A percentile compares a stretch with the other conserved stretches of the same genome.
Conservation (phyloP, 2,113 vertebrate genomes). For the Anhinga rufa region DNA sequence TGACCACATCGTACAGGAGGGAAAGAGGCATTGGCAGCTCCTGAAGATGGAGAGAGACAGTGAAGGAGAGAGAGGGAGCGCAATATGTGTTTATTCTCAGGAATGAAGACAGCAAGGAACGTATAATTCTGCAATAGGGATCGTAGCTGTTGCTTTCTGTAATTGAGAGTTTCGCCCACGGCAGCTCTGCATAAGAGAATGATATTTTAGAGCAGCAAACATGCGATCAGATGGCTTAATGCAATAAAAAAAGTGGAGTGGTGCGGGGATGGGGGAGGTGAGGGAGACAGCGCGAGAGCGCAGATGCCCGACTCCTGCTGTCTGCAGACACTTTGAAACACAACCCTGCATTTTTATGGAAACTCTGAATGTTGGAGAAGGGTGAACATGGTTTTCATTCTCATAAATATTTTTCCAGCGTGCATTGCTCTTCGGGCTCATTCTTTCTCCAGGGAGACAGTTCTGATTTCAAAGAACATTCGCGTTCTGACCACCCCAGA, state of each 20-base stretch:
- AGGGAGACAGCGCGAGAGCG: background rate
- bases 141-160: background rate
- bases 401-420: slow-evolving; percentile 55
- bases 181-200: background rate
- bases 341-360: slow-evolving; percentile 53
- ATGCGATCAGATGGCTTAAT: background rate
- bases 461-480: slow-evolving; percentile 55
- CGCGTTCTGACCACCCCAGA: background rate
- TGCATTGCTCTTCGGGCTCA: slow-evolving; percentile 22
- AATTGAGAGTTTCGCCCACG: background rate
- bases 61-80: background rate
- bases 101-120: background rate
- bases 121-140: background rate
- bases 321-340: slow-evolving; percentile 47
- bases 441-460: slow-evolving; percentile 44
- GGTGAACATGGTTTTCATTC: slow-evolving; percentile 59
- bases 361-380: slow-evolving; percentile 63
- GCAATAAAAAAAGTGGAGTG: background rate
- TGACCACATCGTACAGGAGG: background rate
- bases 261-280: background rate
- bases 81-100: background rate
- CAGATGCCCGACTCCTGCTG: background rate
- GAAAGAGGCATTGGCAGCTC: background rate
- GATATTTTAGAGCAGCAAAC: background rate
- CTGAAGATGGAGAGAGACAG: background rate